Conservation (phyloP, 2,888 invertebrate species). For the Acrobeloides nanus region DNA sequence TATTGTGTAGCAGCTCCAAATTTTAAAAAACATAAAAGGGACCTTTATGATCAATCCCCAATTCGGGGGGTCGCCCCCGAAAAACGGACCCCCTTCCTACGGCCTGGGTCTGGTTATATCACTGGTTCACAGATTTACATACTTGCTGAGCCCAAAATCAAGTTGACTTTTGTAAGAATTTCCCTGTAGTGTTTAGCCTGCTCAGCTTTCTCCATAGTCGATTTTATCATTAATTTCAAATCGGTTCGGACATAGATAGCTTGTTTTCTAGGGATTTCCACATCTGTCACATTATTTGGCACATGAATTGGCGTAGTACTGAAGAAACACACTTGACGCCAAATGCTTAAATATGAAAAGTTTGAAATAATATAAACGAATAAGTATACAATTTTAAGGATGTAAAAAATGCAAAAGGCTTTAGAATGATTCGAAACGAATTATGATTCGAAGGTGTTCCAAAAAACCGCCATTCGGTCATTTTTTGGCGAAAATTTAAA, state of each 20-base stretch:
- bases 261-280: constrained; percentile 29
- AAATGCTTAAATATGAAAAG: constrained; percentile 36
- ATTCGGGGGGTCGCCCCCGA: too few species aligned
- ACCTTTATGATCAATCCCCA: too few species aligned
- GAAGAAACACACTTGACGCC: constrained; percentile 41
- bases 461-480: too few species aligned
- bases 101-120: too few species aligned
- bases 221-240: constrained; percentile 28
- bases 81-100: neutral
- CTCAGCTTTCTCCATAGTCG: constrained; percentile 9
- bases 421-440: too few species aligned
- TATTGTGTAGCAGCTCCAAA: too few species aligned
- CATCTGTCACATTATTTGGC: constrained; percentile 6
- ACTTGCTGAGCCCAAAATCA: constrained; percentile 17
- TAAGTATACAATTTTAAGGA: too few species aligned
- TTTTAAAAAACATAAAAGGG: too few species aligned
- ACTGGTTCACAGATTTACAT: neutral
- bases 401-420: too few species aligned
- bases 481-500: too few species aligned
- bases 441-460: too few species aligned
- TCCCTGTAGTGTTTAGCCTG: constrained; percentile 20
- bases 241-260: constrained; percentile 32
- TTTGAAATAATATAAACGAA: too few species aligned
- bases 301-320: constrained; percentile 14
- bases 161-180: constrained; percentile 18